Evolutionary conservation across 1,140 invertebrate genomes (phyloP).

Genomic region (Papilio glaucus): DNA sequence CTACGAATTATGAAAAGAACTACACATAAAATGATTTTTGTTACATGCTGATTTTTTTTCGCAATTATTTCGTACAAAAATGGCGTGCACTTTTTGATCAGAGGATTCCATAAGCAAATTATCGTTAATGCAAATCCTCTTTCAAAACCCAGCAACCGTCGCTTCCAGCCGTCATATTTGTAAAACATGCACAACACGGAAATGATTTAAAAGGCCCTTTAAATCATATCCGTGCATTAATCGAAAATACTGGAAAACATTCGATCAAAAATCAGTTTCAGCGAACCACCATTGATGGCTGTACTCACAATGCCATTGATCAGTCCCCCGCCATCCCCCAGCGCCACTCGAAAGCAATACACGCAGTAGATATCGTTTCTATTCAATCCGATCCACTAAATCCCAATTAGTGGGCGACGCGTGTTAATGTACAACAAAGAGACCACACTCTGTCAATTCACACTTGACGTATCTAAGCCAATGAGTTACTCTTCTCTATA

Average conservation of each 20-base stretch:
- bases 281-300: neutral
- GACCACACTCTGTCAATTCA: conserved; percentile 1
- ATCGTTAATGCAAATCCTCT: conserved; percentile 21
- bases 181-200: conserved; percentile 12
- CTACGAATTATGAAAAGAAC: conserved; percentile 1
- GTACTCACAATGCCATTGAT: conserved; percentile 12
- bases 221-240: conserved; percentile 17
- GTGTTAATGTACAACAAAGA: conserved; percentile 28
- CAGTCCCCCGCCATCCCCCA: neutral
- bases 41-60: neutral
- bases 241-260: conserved; percentile 33
- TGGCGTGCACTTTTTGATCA: conserved; percentile 14
- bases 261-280: conserved; percentile 23
- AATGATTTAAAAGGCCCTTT: conserved; percentile 24
- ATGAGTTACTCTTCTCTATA: neutral
- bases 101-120: conserved; percentile 19
- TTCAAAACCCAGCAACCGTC: conserved; percentile 20
- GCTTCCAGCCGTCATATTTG: conserved; percentile 26
- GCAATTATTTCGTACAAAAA: conserved; percentile 12
- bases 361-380: conserved; percentile 28
- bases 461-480: conserved; percentile 4
- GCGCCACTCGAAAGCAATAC: conserved; percentile 6
- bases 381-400: conserved; percentile 27
- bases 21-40: neutral
- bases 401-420: conserved; percentile 34